A percentile compares a stretch with the other conserved stretches of the same genome.
These are phyloP conservation scores for Syrphus vitripennis DNA, from an alignment of 2,888 invertebrate genomes.

Conservation along the genomic window DNA sequence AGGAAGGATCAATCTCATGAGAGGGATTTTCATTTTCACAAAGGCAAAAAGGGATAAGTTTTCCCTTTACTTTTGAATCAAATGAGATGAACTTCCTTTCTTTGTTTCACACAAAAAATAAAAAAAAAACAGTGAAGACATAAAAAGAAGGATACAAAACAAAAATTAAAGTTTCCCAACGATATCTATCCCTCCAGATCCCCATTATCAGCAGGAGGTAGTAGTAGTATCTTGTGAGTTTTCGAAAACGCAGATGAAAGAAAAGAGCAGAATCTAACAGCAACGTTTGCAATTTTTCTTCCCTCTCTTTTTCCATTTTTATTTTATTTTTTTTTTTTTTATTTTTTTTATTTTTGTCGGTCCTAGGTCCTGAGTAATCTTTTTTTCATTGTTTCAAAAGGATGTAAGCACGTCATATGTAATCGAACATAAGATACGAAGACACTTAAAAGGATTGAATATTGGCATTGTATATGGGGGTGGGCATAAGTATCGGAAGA, in stretches of 20 bases:
- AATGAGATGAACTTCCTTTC: slow-evolving; percentile 55
- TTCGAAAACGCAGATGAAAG: neutral
- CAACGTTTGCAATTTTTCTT: slow-evolving; percentile 56
- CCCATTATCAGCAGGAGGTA: too few species aligned
- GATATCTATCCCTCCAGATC: slow-evolving; percentile 27
- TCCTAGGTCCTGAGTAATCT: slow-evolving; percentile 33
- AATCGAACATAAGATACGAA: slow-evolving; percentile 66
- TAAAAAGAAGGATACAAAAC: slow-evolving; percentile 12
- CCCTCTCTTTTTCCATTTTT: neutral
- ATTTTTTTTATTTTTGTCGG: neutral
- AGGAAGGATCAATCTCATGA: slow-evolving; percentile 53
- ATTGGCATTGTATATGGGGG: slow-evolving; percentile 61
- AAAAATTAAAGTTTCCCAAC: slow-evolving; percentile 59
- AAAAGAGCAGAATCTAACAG: neutral
- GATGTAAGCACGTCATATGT: slow-evolving; percentile 66
- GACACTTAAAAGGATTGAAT: slow-evolving; percentile 71
- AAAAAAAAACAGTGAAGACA: neutral
- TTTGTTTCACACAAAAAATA: slow-evolving; percentile 13
- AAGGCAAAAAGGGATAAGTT: slow-evolving; percentile 19
- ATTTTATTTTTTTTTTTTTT: neutral
- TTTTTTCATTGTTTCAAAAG: slow-evolving; percentile 66
- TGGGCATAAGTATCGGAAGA: neutral
- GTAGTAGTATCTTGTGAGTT: neutral
- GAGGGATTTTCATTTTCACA: slow-evolving; percentile 15
- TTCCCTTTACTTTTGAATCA: slow-evolving; percentile 26